Conservation (phyloP, 2,113 vertebrate genomes). For the Callipepla squamata region DNA sequence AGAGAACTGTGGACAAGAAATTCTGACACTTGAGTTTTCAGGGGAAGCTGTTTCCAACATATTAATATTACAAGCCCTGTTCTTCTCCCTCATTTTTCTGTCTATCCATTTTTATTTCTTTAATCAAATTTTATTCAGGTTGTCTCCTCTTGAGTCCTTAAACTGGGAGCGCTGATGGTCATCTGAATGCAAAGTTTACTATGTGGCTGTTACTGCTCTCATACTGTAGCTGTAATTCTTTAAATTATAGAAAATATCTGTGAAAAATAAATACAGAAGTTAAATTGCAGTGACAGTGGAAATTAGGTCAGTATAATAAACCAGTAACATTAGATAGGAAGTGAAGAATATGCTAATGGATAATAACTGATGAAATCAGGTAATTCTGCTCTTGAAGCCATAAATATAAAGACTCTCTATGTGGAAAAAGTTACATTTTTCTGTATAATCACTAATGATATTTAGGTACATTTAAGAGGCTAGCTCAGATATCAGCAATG, state of each 20-base stretch:
- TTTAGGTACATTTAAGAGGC: conserved; percentile 30
- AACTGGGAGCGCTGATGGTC: neutral
- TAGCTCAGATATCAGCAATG: neutral
- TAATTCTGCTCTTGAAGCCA: conserved; percentile 38
- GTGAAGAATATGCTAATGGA: conserved; percentile 31
- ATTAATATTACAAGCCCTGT: neutral
- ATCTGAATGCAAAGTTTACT: conserved; percentile 47
- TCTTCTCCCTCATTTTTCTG: conserved; percentile 21
- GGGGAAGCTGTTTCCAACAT: neutral
- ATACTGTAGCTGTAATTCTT: conserved; percentile 36
- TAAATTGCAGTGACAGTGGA: conserved; percentile 47
- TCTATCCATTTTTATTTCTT: conserved; percentile 32
- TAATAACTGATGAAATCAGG: conserved; percentile 53
- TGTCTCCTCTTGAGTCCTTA: conserved; percentile 30
- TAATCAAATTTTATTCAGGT: conserved; percentile 56
- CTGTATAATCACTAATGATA: conserved; percentile 41
- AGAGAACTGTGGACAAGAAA: neutral
- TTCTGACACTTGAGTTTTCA: neutral
- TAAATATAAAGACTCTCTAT: conserved; percentile 46
- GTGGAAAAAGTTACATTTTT: conserved; percentile 42
- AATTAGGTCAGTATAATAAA: conserved; percentile 65
- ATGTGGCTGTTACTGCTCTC: conserved; percentile 3
- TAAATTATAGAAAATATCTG: conserved; percentile 59
- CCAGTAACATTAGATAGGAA: conserved; percentile 1
- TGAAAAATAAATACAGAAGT: conserved; percentile 62